Evolutionary conservation across 2,888 invertebrate species (phyloP).

Genomic region (Diarsia mendica): DNA sequence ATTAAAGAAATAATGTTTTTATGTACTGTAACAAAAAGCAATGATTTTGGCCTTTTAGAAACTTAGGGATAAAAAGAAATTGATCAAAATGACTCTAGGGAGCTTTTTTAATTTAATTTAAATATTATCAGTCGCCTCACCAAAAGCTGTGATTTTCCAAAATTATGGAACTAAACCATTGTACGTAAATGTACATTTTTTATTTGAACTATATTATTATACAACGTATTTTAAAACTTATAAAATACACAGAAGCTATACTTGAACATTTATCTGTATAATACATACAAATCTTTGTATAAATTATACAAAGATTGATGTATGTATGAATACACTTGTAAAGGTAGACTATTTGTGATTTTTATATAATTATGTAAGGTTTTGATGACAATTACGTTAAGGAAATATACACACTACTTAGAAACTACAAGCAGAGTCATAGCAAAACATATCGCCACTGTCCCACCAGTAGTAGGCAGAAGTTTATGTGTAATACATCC

Average conservation of each 20-base stretch:
- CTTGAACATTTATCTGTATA: constrained; percentile 38
- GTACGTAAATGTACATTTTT: constrained; percentile 43
- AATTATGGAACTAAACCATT: constrained; percentile 20
- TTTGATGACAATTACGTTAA: constrained; percentile 9
- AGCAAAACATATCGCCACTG: not conserved
- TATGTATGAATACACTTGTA: constrained; percentile 29
- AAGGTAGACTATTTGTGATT: constrained; percentile 27
- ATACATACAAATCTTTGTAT: constrained; percentile 25
- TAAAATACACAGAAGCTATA: constrained; percentile 18
- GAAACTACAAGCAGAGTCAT: not conserved
- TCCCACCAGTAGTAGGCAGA: not conserved
- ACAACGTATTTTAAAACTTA: constrained; percentile 54
- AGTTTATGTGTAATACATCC: not conserved
- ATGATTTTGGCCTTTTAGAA: not conserved
- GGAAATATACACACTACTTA: not conserved
- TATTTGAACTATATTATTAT: constrained; percentile 30
- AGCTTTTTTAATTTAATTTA: not conserved
- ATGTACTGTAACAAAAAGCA: not conserved
- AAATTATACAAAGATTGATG: constrained; percentile 4
- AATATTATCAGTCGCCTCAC: constrained; percentile 48
- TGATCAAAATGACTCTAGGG: not conserved
- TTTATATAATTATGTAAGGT: constrained; percentile 21
- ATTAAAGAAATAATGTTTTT: not conserved
- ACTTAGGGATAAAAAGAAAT: not conserved
- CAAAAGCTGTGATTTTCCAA: constrained; percentile 46